phyloP scores from a whole-genome alignment of 1,140 invertebrate species.

The Meloidogyne floridensis region DNA sequence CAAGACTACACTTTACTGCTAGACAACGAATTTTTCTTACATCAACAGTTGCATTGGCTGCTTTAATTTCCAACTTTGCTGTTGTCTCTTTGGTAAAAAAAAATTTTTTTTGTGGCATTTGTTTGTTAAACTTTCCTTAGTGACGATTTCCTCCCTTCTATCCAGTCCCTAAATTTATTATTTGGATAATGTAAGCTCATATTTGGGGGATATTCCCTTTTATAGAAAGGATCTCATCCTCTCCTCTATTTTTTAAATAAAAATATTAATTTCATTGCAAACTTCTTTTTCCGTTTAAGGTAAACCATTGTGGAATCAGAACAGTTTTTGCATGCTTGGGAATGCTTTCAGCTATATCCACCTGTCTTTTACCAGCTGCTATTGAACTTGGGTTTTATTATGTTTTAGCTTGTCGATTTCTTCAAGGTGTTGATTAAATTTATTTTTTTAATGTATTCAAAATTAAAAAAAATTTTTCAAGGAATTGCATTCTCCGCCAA shows the following conservation, averaged over 20 bases:
- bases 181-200: not conserved
- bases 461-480: not conserved
- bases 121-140: no score
- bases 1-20: constrained; percentile 37
- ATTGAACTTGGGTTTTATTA: constrained; percentile 51
- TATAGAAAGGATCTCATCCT: not conserved
- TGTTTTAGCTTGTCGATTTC: constrained; percentile 45
- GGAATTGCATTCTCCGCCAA: constrained; percentile 59
- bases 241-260: no score
- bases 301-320: constrained; percentile 56
- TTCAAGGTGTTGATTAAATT: constrained; percentile 41
- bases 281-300: constrained; percentile 33
- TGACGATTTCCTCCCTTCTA: no score
- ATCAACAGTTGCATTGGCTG: constrained; percentile 49
- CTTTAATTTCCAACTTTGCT: constrained; percentile 52
- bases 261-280: no score
- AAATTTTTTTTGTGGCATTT: not conserved
- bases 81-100: constrained; percentile 45
- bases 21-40: constrained; percentile 42
- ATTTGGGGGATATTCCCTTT: not conserved
- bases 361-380: constrained; percentile 43
- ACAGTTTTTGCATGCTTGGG: constrained; percentile 45
- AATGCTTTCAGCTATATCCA: constrained; percentile 46
- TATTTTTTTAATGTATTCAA: not conserved
- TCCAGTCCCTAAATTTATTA: not conserved